These are phyloP conservation scores for Delichon dasypus DNA, from an alignment of 2,797 vertebrate genomes.

Conservation along the genomic window DNA sequence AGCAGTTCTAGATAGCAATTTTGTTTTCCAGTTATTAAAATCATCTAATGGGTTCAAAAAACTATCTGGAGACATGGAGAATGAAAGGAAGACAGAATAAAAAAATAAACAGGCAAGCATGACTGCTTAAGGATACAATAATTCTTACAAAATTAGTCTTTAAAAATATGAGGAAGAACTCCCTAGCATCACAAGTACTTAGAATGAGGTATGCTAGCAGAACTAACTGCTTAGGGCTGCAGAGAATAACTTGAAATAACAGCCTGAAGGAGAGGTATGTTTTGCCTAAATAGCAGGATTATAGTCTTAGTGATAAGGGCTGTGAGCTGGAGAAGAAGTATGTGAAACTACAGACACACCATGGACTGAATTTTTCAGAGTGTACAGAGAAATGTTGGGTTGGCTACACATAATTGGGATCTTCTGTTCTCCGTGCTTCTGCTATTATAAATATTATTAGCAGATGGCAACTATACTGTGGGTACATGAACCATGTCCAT, in stretches of 20 bases:
- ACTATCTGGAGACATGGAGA: background rate
- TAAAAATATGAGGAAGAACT: background rate
- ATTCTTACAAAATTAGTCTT: background rate
- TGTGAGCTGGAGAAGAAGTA: background rate
- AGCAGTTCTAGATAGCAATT: background rate
- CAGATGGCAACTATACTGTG: background rate
- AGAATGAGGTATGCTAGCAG: background rate
- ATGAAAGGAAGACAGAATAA: background rate
- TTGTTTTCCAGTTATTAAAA: background rate
- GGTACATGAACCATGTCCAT: background rate
- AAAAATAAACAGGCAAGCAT: background rate
- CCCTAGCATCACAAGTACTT: background rate
- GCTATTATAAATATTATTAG: conserved; percentile 31
- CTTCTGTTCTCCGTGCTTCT: background rate
- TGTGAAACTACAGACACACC: background rate
- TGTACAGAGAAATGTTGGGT: background rate
- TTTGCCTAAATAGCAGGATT: conserved; percentile 25
- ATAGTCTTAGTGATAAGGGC: background rate
- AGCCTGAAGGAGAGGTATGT: background rate
- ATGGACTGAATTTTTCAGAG: background rate
- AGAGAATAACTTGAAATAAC: conserved; percentile 3
- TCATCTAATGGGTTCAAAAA: background rate
- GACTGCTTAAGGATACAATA: background rate
- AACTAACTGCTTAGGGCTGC: background rate
- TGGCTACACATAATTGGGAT: background rate